Evolutionary conservation across 2,797 vertebrate species (phyloP), one percentile per base, ranked within the genome.

Genomic region (Sciurus carolinensis): DNA sequence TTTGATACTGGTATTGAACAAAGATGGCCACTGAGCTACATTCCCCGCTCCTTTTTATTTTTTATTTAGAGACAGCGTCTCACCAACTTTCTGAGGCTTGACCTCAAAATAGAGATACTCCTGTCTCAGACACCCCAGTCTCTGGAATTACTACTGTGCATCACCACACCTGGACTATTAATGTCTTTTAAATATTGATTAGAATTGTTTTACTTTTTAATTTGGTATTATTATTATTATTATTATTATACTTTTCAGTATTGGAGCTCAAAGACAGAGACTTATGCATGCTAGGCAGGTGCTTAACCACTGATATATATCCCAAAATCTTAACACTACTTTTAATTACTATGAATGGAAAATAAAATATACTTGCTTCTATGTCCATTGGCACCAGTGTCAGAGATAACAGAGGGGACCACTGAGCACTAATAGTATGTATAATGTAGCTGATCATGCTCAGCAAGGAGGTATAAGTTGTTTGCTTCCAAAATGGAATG

Each of bases 381-480:
- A 44, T 66, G 8, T 33, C 30, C 39, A 6, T 26, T 9, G 44
- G 5, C 9, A 4, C 3, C 1, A 15, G 14, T 15, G 13, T 66
- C 24, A 69, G 30, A 26, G 3, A 52, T 14, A 3, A 10, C 20
- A 62, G 8, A 0, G 0, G 13, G 36, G 69, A n/a, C 14, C 17
- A 9, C 3, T 42, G 26, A 1, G 24, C 30, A 11, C 4, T 75
- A 5, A 1, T 3, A 26, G 71, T 30, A 17, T 6, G 26, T 52
- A 14, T 52, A 52, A 52, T 52, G 0, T 3, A 12, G 1, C 54
- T 11, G 3, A 0, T 59, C 0, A 2, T 15, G 18, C 62, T 54
- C 20, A 42, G 7, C 20, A 13, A 33, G 7, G 24, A 7, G 13
- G 1, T n/a, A 6, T 3, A 54, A 12, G 22, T 22, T 4, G 2